phyloP scores from a whole-genome alignment of 2,888 invertebrate species.

The Dasysyrphus albostriatus region DNA sequence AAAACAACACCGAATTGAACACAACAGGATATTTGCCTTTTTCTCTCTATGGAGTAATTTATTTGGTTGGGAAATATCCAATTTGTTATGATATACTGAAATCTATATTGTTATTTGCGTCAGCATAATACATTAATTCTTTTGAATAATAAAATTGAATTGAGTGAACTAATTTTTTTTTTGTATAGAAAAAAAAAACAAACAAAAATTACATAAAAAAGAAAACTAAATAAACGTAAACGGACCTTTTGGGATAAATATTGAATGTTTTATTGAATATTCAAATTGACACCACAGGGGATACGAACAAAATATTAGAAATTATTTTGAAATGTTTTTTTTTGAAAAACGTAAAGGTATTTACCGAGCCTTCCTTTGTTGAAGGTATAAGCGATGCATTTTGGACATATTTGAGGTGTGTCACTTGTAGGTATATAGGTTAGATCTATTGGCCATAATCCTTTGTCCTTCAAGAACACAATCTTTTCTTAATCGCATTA shows the following conservation, averaged over 20 bases:
- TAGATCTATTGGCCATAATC: too few relatives aligned
- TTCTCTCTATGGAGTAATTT: conserved; percentile 38
- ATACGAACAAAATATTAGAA: background rate
- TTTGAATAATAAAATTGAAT: conserved; percentile 43
- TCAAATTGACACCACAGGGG: background rate
- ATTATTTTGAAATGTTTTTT: background rate
- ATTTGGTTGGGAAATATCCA: conserved; percentile 41
- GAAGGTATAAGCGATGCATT: too few relatives aligned
- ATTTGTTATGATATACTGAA: conserved; percentile 54
- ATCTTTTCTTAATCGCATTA: background rate
- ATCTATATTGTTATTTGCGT: conserved; percentile 55
- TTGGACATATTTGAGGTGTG: too few relatives aligned
- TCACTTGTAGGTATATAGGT: too few relatives aligned
- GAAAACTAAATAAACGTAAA: background rate
- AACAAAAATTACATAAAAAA: background rate
- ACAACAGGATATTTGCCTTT: conserved; percentile 10
- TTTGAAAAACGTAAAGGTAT: background rate
- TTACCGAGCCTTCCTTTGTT: too few relatives aligned
- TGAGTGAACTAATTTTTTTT: conserved; percentile 10
- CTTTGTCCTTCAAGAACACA: background rate
- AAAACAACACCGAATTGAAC: conserved; percentile 3
- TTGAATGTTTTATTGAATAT: conserved; percentile 25
- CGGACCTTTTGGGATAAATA: conserved; percentile 17
- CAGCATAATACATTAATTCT: conserved; percentile 37
- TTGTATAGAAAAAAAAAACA: background rate